Evolutionary conservation across 2,113 vertebrate genomes (phyloP).

Genomic region (Cynopterus brachyotis): DNA sequence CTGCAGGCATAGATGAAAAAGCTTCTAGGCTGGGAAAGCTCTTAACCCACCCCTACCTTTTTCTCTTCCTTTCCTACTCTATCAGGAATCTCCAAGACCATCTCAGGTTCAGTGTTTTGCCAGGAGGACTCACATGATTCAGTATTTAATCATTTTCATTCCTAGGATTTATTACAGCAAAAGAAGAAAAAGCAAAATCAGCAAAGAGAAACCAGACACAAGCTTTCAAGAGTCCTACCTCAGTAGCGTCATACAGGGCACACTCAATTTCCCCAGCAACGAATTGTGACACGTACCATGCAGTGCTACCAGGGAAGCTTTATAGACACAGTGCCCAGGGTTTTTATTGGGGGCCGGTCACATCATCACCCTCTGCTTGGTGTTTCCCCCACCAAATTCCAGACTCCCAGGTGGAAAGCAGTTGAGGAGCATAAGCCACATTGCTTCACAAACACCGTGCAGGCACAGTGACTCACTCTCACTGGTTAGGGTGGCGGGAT

Average conservation of each 20-base stretch:
- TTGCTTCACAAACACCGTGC: neutral
- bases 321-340: neutral
- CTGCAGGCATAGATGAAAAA: conserved; percentile 36
- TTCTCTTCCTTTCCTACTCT: neutral
- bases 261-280: neutral
- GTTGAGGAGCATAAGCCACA: neutral
- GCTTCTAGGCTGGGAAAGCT: neutral
- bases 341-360: neutral
- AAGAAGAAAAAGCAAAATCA: neutral
- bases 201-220: neutral
- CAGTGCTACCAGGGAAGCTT: neutral
- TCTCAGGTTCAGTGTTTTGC: neutral
- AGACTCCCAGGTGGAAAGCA: neutral
- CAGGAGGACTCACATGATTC: neutral
- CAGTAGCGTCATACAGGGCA: neutral
- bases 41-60: neutral
- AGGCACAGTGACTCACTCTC: neutral
- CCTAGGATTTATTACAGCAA: neutral
- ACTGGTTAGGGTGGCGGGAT: neutral
- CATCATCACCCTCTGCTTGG: neutral
- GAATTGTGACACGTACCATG: rapidly evolving
- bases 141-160: too few species aligned
- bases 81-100: neutral
- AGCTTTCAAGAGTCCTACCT: neutral
- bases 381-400: neutral